Conservation (phyloP, 1,140 invertebrate species). For the Macrobrachium rosenbergii region DNA sequence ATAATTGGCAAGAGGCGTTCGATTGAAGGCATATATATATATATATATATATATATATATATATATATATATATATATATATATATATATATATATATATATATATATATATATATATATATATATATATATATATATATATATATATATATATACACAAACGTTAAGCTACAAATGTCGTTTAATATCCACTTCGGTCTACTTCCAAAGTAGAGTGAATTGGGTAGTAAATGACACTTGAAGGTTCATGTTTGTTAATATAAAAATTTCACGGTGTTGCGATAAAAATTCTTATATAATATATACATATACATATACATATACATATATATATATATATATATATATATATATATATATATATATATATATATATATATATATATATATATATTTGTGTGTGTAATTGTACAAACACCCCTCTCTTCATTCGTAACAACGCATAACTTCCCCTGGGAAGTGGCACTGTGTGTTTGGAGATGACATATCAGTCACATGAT, state of each 20-base stretch:
- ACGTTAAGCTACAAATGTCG: not conserved
- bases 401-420: not conserved
- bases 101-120: slow-evolving; percentile 26
- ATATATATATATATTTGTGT: not conserved
- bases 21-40: not conserved
- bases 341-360: slow-evolving; percentile 16
- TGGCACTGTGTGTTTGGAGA: too few species aligned
- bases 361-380: not conserved
- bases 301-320: slow-evolving; percentile 5
- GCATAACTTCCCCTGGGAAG: too few species aligned
- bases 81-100: not conserved
- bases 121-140: slow-evolving; percentile 27
- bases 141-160: not conserved
- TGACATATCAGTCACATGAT: too few species aligned
- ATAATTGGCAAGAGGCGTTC: too few species aligned
- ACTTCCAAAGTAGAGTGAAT: too few species aligned
- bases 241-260: too few species aligned
- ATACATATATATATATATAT: slow-evolving; percentile 10
- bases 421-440: too few species aligned
- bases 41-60: not conserved
- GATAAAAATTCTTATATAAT: not conserved
- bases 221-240: too few species aligned
- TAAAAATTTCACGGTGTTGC: too few species aligned
- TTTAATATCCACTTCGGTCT: too few species aligned
- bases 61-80: not conserved